Percentiles rank a stretch among this genome's conserved stretches.
These are phyloP conservation scores for Anisognathus igniventris DNA, from an alignment of 2,797 vertebrate genomes.

Conservation along the genomic window DNA sequence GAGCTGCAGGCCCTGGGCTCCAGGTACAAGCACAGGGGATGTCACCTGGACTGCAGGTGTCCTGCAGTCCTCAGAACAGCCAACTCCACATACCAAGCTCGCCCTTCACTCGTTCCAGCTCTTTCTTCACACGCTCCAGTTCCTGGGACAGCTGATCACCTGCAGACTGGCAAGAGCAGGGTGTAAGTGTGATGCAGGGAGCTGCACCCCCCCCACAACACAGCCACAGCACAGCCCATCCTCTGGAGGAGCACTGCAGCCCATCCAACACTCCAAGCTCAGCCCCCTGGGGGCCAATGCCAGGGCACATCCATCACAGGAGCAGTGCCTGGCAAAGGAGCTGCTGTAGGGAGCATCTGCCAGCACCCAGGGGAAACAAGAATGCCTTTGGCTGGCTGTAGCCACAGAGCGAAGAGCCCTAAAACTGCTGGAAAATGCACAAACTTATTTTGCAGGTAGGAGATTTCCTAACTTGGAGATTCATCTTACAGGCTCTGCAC, in stretches of 20 bases:
- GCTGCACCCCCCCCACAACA: not conserved
- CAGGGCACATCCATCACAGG: not conserved
- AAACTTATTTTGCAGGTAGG: not conserved
- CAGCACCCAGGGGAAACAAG: not conserved
- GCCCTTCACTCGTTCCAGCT: not conserved
- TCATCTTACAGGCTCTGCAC: not conserved
- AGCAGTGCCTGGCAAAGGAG: not conserved
- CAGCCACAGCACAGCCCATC: not conserved
- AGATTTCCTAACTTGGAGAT: not conserved
- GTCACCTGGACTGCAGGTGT: not conserved
- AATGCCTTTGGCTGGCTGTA: not conserved
- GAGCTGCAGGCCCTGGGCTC: not conserved
- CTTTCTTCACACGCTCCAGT: not conserved
- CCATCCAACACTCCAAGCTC: not conserved
- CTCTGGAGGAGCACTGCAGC: not conserved
- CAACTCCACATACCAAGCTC: not conserved
- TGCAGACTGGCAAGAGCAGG: not conserved
- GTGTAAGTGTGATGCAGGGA: not conserved
- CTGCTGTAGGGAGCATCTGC: fast-evolving
- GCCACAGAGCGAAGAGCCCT: not conserved
- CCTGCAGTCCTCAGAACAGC: not conserved
- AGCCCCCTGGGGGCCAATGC: not conserved
- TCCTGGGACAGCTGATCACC: not conserved
- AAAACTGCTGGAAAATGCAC: not conserved
- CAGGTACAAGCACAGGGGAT: not conserved